Evolutionary conservation across 2,888 invertebrate genomes (phyloP).

Genomic region (Gryllus longicercus): DNA sequence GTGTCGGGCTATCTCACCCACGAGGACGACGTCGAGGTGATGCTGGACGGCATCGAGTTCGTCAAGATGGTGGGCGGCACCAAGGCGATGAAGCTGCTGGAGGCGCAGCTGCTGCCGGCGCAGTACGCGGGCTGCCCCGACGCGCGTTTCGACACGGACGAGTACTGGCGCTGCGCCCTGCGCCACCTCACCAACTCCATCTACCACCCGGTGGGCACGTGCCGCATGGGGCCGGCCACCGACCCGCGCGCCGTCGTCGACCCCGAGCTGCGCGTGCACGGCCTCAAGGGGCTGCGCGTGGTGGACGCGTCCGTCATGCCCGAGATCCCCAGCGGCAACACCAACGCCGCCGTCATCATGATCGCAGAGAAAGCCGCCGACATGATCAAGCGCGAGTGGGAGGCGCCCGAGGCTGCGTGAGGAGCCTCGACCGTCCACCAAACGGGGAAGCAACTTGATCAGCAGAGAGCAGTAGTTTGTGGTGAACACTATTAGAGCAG

Average conservation of each 20-base stretch:
- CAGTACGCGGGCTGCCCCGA: constrained; percentile 21
- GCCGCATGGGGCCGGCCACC: constrained; percentile 59
- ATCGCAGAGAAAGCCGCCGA: constrained; percentile 64
- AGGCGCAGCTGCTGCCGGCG: constrained; percentile 30
- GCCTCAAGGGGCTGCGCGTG: constrained; percentile 55
- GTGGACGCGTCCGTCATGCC: constrained; percentile 68
- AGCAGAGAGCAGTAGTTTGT: no score
- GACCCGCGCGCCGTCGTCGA: constrained; percentile 54
- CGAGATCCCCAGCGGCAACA: constrained; percentile 58
- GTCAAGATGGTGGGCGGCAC: constrained; percentile 41
- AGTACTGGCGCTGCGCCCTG: constrained; percentile 42
- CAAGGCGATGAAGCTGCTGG: constrained; percentile 30
- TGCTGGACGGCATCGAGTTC: constrained; percentile 65
- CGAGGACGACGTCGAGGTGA: constrained; percentile 70
- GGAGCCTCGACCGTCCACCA: no score
- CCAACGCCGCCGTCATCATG: constrained; percentile 61
- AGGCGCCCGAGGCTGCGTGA: constrained; percentile 26
- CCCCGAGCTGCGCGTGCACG: constrained; percentile 54
- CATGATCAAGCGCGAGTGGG: constrained; percentile 59
- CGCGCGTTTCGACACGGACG: constrained; percentile 36
- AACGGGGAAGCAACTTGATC: no score
- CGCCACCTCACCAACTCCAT: constrained; percentile 39
- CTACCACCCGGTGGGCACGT: constrained; percentile 46
- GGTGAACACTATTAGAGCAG: no score
- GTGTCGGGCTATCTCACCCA: constrained; percentile 86